These are phyloP conservation scores for Phoebastria nigripes DNA, from an alignment of 2,797 vertebrate genomes.

Conservation along the genomic window DNA sequence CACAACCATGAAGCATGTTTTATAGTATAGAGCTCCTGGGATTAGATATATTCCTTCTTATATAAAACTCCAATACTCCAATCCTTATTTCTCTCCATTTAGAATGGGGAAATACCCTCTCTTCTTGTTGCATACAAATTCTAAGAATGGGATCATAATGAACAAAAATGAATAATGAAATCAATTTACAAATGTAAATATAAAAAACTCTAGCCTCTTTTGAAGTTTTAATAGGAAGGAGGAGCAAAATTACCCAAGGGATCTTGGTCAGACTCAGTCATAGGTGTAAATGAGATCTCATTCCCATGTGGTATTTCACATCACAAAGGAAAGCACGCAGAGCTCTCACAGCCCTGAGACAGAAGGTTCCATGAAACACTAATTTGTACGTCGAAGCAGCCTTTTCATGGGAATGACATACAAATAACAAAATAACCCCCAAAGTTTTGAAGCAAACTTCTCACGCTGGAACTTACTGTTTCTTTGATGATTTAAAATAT, in stretches of 20 bases:
- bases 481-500: neutral
- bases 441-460: neutral
- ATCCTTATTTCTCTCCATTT: neutral
- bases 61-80: neutral
- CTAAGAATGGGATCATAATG: neutral
- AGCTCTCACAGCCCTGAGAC: neutral
- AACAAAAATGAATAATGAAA: neutral
- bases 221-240: constrained; percentile 11
- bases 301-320: constrained; percentile 30
- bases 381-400: neutral
- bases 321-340: neutral
- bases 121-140: neutral
- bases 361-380: neutral
- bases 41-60: neutral
- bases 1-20: neutral
- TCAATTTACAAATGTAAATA: neutral
- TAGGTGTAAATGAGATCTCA: neutral
- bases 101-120: neutral
- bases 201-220: neutral
- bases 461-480: neutral
- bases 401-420: neutral
- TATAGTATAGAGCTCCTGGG: neutral
- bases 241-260: neutral
- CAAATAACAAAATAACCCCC: neutral
- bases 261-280: neutral